Evolutionary conservation across 2,797 vertebrate species (phyloP), one percentile per base, ranked within the genome.

Genomic region (Acipenser transmontanus): DNA sequence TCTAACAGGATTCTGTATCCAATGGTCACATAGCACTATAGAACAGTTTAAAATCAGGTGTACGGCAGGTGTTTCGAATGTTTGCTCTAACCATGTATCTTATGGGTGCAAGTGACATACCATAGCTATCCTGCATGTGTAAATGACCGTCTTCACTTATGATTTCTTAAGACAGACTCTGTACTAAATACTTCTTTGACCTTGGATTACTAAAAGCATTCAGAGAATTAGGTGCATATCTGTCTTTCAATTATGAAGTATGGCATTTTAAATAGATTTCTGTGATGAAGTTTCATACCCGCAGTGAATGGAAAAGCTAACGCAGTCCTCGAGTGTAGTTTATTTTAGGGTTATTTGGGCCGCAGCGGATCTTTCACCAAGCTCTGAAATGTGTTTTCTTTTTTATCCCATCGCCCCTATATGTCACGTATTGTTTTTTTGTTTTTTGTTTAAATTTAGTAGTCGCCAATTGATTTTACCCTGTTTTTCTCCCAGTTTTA

Each of bases 171-270:
- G 54, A n/a, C 54, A 11, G 7, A 61, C 47, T 20, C 34, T 61
- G 8, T 20, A 61, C 9, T 61, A 8, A 47, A 34, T 47, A 8
- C 3, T 61, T 60, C 8, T 60, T n/a, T 60, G 8, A 60, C 12
- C 17, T 20, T 61, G 60, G 47, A 61, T 61, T 34, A 10, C 60
- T 20, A 13, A 20, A 47, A 9, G 60, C 60, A 61, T 34, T 61
- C 60, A 34, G 17, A 9, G 34, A 61, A 61, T 61, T 34, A 34
- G 60, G 6, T 34, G 14, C 60, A 61, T 61, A 61, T 34, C 34
- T 61, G 60, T 17, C 47, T 61, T 61, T 61, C 60, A 61, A 12
- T 61, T 61, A 61, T 61, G 17, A 34, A 61, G 60, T 47, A 17
- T 34, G 60, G 47, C 60, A 61, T 61, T 61, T 34, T 9, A 61